These are phyloP conservation scores for Ashinkailepas kermadecensis DNA, from an alignment of 2,888 invertebrate species.

Conservation along the genomic window DNA sequence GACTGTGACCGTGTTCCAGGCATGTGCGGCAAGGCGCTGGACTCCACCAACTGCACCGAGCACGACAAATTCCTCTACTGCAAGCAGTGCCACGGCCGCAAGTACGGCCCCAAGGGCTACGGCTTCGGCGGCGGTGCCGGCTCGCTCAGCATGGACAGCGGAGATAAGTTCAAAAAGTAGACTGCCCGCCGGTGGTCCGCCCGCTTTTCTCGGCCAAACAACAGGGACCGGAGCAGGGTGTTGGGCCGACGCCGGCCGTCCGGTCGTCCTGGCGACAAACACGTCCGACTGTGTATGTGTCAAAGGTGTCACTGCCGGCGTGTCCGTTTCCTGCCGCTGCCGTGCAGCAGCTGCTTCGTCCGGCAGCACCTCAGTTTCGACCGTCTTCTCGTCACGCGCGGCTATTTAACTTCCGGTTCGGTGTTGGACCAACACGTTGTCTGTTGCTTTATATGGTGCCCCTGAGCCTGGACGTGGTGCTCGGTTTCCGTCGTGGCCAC, in stretches of 20 bases:
- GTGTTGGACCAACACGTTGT: not conserved
- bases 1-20: slow-evolving; percentile 49
- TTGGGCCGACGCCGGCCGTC: not conserved
- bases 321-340: not conserved
- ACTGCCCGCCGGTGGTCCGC: too few relatives aligned
- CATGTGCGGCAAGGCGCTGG: slow-evolving; percentile 93
- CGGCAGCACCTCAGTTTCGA: too few relatives aligned
- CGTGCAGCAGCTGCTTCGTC: too few relatives aligned
- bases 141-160: slow-evolving; percentile 91
- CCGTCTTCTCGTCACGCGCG: too few relatives aligned
- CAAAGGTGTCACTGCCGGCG: not conserved
- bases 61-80: slow-evolving; percentile 96
- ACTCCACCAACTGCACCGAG: slow-evolving; percentile 96
- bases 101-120: slow-evolving; percentile 92
- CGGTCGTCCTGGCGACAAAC: slow-evolving; percentile 53
- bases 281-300: slow-evolving; percentile 73
- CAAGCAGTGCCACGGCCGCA: slow-evolving; percentile 94
- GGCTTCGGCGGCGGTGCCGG: slow-evolving; percentile 98
- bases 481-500: too few relatives aligned
- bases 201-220: too few relatives aligned
- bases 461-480: too few relatives aligned
- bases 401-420: too few relatives aligned
- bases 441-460: too few relatives aligned
- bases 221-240: not conserved
- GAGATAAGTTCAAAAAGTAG: slow-evolving; percentile 60